Evolutionary conservation across 1,140 invertebrate species (phyloP).

Genomic region (Pseudomyrmex sp.): DNA sequence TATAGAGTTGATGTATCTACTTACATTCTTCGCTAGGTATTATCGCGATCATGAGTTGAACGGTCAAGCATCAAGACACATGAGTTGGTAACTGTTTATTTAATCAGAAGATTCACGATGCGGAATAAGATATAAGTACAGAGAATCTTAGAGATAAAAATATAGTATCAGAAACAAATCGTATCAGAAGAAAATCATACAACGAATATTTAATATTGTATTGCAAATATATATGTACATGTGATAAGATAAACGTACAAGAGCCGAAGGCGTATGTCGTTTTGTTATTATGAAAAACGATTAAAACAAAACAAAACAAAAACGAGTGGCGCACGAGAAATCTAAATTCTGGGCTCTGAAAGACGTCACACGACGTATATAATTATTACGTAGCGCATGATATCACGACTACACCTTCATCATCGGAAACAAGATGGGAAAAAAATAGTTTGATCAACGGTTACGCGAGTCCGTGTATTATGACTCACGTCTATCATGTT

Average conservation of each 20-base stretch:
- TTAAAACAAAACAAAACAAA: not conserved
- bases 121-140: conserved; percentile 6
- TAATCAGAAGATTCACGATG: not conserved
- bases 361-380: conserved; percentile 43
- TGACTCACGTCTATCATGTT: conserved; percentile 54
- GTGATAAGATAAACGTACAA: too few relatives aligned
- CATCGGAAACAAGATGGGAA: conserved; percentile 43
- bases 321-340: not conserved
- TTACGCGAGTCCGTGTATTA: conserved; percentile 49
- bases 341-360: conserved; percentile 30
- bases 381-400: conserved; percentile 39
- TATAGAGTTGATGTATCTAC: conserved; percentile 51
- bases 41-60: conserved; percentile 39
- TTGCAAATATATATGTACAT: too few relatives aligned
- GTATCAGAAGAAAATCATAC: too few relatives aligned
- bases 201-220: too few relatives aligned
- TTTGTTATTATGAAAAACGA: not conserved
- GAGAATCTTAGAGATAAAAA: not conserved
- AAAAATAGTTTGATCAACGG: conserved; percentile 59
- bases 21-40: conserved; percentile 35
- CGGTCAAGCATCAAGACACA: conserved; percentile 35
- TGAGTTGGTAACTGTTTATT: not conserved
- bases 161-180: too few relatives aligned
- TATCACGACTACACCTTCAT: conserved; percentile 54
- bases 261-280: too few relatives aligned